Evolutionary conservation across 2,113 vertebrate genomes (phyloP), one percentile per base, ranked within the genome.

Genomic region (Chroicocephalus ridibundus): DNA sequence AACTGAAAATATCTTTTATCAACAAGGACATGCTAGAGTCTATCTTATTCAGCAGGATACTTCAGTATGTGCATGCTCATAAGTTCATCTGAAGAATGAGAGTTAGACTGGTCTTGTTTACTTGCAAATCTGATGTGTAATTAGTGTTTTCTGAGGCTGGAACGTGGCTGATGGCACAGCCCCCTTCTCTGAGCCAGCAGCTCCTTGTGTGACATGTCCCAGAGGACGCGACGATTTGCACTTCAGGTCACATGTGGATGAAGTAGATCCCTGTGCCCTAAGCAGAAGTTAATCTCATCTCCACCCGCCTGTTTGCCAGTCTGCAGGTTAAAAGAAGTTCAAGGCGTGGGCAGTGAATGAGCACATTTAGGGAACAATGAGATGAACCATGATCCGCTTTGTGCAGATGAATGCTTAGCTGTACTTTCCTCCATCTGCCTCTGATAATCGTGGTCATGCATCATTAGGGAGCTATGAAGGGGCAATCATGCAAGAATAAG

Each of bases 401-500:
- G 66, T 87, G 57, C 46, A 89, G 52, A 82, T 80, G 74, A 93
- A 77, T 79, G 40, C 36, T 93, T 80, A 76, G 54, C 80, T 87
- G 42, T 68, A 29, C 0, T 0, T 74, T 88, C 47, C 74, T 87
- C 86, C 54, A 65, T 82, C 70, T 94, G 69, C 52, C 61, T 83
- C 77, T 87, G 70, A 76, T 64, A 89, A 71, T 54, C 21, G 36
- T 15, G 46, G 52, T 44, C 61, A 52, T 34, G 81, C 54, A 76
- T 70, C 51, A 69, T 64, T 42, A 66, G 58, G 36, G 74, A 77
- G 29, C 7, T 32, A 52, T 2, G 4, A 69, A 65, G 44, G 57
- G 36, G 8, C 15, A 82, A 17, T 36, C 54, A 34, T 36, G 61
- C 49, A 87, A 38, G 51, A 75, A 34, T 40, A 72, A 92, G 25